These are phyloP conservation scores for Drosophila kambysellisi DNA, from an alignment of 2,888 invertebrate genomes.

Conservation along the genomic window DNA sequence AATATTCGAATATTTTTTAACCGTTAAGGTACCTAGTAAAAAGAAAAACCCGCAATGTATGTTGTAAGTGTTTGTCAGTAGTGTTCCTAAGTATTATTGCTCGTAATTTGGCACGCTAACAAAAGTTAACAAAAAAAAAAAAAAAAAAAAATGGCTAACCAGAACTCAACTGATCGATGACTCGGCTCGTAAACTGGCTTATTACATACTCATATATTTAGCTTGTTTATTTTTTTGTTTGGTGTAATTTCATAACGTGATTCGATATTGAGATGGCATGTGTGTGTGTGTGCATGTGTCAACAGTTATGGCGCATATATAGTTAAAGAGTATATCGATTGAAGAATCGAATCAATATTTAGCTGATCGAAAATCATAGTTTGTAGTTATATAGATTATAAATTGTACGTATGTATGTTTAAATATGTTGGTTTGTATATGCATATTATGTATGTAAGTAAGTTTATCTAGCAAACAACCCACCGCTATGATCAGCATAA, in stretches of 20 bases:
- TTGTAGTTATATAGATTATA: conserved; percentile 42
- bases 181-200: conserved; percentile 39
- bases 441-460: conserved; percentile 14
- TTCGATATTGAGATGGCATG: conserved; percentile 26
- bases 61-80: conserved; percentile 27
- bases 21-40: background rate
- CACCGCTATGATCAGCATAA: conserved; percentile 98
- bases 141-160: conserved; percentile 27
- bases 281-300: conserved; percentile 38
- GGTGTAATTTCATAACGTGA: conserved; percentile 34
- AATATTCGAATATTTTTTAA: background rate
- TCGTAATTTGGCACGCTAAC: conserved; percentile 43
- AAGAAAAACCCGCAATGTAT: background rate
- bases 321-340: conserved; percentile 40
- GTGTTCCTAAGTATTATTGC: conserved; percentile 60
- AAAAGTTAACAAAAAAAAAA: background rate
- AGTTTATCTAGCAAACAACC: conserved; percentile 93
- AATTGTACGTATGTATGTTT: conserved; percentile 39
- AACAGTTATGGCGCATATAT: conserved; percentile 64
- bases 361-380: conserved; percentile 37
- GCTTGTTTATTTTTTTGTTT: conserved; percentile 22
- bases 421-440: conserved; percentile 26
- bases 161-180: conserved; percentile 40
- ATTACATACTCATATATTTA: conserved; percentile 27
- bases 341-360: conserved; percentile 33